phyloP scores from a whole-genome alignment of 2,113 vertebrate genomes.

The Ceyx cyanopectus region DNA sequence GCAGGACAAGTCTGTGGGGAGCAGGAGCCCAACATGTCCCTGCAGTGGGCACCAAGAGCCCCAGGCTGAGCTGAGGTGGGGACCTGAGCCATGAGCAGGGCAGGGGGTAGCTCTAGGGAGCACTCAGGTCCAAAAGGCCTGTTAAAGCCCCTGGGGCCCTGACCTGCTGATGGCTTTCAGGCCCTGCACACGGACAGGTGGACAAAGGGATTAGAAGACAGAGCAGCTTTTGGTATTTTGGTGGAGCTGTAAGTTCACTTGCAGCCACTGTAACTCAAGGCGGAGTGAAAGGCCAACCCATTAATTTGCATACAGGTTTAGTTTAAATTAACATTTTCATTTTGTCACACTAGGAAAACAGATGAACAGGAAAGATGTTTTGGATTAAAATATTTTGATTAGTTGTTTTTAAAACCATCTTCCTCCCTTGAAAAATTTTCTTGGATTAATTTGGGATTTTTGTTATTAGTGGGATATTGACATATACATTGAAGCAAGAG shows the following conservation, averaged over 20 bases:
- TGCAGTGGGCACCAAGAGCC: not conserved
- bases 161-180: not conserved
- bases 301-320: not conserved
- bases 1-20: not conserved
- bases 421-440: conserved; percentile 7
- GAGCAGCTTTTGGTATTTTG: not conserved
- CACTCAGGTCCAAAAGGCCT: not conserved
- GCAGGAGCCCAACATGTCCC: no score
- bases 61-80: no score
- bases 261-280: not conserved
- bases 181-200: not conserved
- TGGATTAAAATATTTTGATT: conserved; percentile 44
- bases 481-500: conserved; percentile 8
- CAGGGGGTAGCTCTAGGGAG: no score
- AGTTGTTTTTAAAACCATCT: not conserved
- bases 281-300: not conserved
- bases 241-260: not conserved
- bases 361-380: not conserved
- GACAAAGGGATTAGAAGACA: not conserved
- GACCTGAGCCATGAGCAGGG: no score
- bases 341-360: not conserved
- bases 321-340: conserved; percentile 30
- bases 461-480: conserved; percentile 23
- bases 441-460: conserved; percentile 51
- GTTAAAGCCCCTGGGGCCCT: not conserved